A percentile compares a stretch with the other conserved stretches of the same genome.
Evolutionary conservation across 2,797 vertebrate genomes (phyloP).

Genomic region (Salarias fasciatus): DNA sequence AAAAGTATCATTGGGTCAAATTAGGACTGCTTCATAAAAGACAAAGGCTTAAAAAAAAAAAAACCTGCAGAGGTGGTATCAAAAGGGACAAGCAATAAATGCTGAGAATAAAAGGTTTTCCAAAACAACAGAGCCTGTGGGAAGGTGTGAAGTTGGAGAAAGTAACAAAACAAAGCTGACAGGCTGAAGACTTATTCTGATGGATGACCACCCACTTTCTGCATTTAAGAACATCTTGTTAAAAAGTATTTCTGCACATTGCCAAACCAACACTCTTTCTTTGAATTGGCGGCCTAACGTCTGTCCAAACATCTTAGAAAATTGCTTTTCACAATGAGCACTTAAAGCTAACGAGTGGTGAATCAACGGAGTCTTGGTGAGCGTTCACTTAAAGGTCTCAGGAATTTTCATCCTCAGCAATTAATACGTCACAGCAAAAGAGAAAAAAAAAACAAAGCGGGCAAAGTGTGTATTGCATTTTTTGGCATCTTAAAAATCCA

Average conservation of each 20-base stretch:
- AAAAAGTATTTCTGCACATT: background rate
- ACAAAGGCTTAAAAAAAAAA: background rate
- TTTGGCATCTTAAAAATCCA: no score
- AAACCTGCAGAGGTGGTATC: background rate
- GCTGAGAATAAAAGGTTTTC: background rate
- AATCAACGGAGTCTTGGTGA: background rate
- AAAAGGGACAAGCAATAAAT: background rate
- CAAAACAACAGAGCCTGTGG: background rate
- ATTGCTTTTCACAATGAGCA: background rate
- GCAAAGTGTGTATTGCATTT: no score
- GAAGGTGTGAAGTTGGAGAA: background rate
- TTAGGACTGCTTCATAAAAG: background rate
- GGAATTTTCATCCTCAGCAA: no score
- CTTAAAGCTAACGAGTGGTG: background rate
- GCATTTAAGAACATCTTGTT: background rate
- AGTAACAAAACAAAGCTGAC: slow-evolving; percentile 6
- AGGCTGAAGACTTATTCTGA: slow-evolving; percentile 1
- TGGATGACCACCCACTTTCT: background rate
- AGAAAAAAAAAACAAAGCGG: no score
- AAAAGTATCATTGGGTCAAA: no score
- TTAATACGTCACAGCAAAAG: no score
- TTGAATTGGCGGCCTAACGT: background rate
- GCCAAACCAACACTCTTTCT: background rate
- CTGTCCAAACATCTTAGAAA: background rate
- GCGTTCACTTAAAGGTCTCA: background rate